phyloP scores from a whole-genome alignment of 2,888 invertebrate genomes.

The Metalampra italica region DNA sequence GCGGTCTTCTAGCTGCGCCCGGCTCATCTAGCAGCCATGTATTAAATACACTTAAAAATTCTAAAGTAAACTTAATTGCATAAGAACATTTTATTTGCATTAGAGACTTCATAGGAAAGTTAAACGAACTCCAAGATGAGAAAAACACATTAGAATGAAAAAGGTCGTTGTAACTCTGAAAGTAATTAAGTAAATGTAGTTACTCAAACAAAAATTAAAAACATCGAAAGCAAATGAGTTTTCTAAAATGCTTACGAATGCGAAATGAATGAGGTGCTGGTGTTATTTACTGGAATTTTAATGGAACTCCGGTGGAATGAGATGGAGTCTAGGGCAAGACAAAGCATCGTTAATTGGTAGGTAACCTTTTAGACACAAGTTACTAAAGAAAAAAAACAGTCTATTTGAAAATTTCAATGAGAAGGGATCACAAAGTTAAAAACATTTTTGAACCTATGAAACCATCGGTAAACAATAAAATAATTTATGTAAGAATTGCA shows the following conservation, averaged over 20 bases:
- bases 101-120: not conserved
- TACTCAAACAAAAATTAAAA: constrained; percentile 15
- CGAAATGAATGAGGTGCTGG: constrained; percentile 6
- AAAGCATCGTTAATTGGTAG: too few species aligned
- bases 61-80: too few species aligned
- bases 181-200: constrained; percentile 3
- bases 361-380: too few species aligned
- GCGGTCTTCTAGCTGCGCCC: too few species aligned
- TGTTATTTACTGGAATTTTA: constrained; percentile 20
- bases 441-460: too few species aligned
- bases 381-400: too few species aligned
- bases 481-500: too few species aligned
- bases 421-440: too few species aligned
- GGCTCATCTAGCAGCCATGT: not conserved
- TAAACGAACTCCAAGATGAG: not conserved
- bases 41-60: too few species aligned
- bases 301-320: constrained; percentile 4
- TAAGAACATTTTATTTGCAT: not conserved
- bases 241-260: constrained; percentile 16
- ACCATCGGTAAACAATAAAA: too few species aligned
- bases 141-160: not conserved
- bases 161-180: not conserved
- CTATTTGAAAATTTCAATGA: too few species aligned
- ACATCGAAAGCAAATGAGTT: constrained; percentile 24
- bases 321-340: not conserved